Conservation (phyloP, 2,888 invertebrate genomes). For the Monochamus alternatus region DNA sequence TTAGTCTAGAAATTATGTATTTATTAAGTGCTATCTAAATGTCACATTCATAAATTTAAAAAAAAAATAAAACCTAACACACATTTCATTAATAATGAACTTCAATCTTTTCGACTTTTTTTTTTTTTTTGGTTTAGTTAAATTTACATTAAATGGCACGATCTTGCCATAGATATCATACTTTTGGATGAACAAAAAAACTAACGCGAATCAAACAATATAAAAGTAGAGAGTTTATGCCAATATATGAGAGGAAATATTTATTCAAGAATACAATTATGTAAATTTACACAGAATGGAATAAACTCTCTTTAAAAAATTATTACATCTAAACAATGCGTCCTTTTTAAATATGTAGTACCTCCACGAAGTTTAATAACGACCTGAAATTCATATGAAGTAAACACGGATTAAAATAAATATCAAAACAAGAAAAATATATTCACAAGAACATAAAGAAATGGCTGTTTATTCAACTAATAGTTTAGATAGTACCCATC, state of each 20-base stretch:
- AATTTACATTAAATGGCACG: slow-evolving; percentile 31
- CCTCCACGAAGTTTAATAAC: slow-evolving; percentile 63
- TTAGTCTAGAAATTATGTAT: slow-evolving; percentile 58
- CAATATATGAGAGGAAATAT: slow-evolving; percentile 33
- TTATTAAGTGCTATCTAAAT: slow-evolving; percentile 56
- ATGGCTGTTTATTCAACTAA: too few species aligned
- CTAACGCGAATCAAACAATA: slow-evolving; percentile 44
- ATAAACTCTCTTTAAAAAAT: slow-evolving; percentile 46
- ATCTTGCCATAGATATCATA: slow-evolving; percentile 30
- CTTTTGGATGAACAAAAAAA: slow-evolving; percentile 25
- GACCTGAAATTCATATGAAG: slow-evolving; percentile 66
- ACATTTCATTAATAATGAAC: slow-evolving; percentile 12
- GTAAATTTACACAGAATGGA: slow-evolving; percentile 37
- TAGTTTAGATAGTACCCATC: too few species aligned
- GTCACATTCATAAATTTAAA: slow-evolving; percentile 47
- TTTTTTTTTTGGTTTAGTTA: slow-evolving; percentile 28
- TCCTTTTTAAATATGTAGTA: slow-evolving; percentile 54
- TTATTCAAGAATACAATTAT: slow-evolving; percentile 24
- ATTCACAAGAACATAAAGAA: slow-evolving; percentile 38
- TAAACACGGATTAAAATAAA: slow-evolving; percentile 62
- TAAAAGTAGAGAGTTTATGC: slow-evolving; percentile 48
- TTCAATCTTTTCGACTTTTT: slow-evolving; percentile 4
- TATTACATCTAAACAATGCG: slow-evolving; percentile 49
- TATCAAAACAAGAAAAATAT: slow-evolving; percentile 26
- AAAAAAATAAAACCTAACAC: slow-evolving; percentile 26